Evolutionary conservation across 2,113 vertebrate genomes (phyloP).

Genomic region (Paracyprichromis sp.): DNA sequence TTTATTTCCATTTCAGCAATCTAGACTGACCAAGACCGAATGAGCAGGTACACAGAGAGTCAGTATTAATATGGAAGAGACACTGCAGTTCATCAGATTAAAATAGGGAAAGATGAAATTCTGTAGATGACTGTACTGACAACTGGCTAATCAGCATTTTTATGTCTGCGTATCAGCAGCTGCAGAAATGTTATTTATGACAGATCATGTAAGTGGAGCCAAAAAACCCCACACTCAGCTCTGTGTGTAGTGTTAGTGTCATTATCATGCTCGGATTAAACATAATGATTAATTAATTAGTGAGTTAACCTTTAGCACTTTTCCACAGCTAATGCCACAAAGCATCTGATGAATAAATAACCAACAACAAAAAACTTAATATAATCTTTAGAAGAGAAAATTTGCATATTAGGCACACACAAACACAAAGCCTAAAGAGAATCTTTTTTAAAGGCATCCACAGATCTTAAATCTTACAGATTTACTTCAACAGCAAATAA

Average conservation of each 20-base stretch:
- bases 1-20: not conserved
- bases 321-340: not conserved
- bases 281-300: not conserved
- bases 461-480: not conserved
- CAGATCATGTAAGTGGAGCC: not conserved
- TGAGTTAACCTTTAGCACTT: not conserved
- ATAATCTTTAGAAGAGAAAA: not conserved
- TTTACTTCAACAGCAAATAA: not conserved
- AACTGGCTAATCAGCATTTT: conserved; percentile 7
- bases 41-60: not conserved
- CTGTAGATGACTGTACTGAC: not conserved
- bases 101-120: not conserved
- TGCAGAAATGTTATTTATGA: not conserved
- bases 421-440: not conserved
- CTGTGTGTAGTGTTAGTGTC: not conserved
- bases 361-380: not conserved
- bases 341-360: not conserved
- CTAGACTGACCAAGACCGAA: not conserved
- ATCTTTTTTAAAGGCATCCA: not conserved
- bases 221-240: fast-evolving
- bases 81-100: not conserved
- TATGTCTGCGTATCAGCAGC: not conserved
- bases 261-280: not conserved
- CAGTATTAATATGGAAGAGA: not conserved
- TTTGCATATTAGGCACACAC: not conserved